These are phyloP conservation scores for Crocuta crocuta DNA, from an alignment of 2,113 vertebrate species.

Conservation along the genomic window DNA sequence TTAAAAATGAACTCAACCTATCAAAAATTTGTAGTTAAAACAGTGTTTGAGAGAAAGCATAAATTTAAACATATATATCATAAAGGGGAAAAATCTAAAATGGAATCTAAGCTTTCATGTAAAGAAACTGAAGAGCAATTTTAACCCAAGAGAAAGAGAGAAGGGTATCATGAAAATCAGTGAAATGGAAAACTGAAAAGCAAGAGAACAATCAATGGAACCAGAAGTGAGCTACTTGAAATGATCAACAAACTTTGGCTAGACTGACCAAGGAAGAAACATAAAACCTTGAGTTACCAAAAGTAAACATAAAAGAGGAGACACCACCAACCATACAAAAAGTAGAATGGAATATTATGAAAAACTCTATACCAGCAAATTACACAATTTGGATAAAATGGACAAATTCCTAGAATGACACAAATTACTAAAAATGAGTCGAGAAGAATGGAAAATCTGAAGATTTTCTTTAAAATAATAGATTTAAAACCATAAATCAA, in stretches of 20 bases:
- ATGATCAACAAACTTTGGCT: not conserved
- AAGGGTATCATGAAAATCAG: not conserved
- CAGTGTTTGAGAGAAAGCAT: not conserved
- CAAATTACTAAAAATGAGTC: not conserved
- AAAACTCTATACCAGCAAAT: not conserved
- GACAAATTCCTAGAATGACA: not conserved
- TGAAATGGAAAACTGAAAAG: not conserved
- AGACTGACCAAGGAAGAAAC: not conserved
- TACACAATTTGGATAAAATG: not conserved
- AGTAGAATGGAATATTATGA: not conserved
- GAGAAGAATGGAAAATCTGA: not conserved
- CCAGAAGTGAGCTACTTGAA: not conserved
- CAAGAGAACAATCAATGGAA: not conserved
- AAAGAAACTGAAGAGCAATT: not conserved
- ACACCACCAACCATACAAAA: not conserved
- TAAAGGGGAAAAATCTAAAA: not conserved
- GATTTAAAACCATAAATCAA: not conserved
- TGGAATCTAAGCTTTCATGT: not conserved
- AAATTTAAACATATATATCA: not conserved
- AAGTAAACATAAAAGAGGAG: not conserved
- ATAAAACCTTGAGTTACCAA: not conserved
- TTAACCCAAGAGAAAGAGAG: not conserved
- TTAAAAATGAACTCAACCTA: not conserved
- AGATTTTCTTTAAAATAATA: not conserved
- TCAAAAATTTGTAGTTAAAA: not conserved